A percentile compares a stretch with the other conserved stretches of the same genome.
phyloP scores from a whole-genome alignment of 2,888 invertebrate genomes.

The Volucella inflata region DNA sequence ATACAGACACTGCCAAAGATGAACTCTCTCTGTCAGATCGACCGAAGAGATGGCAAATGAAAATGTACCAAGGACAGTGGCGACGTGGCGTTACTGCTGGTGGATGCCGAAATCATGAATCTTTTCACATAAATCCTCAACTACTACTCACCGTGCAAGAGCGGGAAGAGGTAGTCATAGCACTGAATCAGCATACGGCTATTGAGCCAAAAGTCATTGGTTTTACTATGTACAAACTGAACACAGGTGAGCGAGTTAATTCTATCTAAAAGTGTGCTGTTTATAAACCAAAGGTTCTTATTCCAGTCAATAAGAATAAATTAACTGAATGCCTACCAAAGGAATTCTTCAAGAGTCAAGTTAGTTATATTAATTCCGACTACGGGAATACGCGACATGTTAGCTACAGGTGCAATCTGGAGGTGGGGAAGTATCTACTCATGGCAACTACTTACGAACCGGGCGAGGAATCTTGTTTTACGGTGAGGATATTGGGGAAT shows the following conservation, averaged over 20 bases:
- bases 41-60: slow-evolving; percentile 92
- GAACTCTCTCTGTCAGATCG: slow-evolving; percentile 91
- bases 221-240: slow-evolving; percentile 90
- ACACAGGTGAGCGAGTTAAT: slow-evolving; percentile 76
- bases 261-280: slow-evolving; percentile 1
- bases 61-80: slow-evolving; percentile 94
- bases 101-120: slow-evolving; percentile 95
- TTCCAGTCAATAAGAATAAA: slow-evolving; percentile 84
- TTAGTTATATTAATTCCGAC: slow-evolving; percentile 94
- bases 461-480: slow-evolving; percentile 94
- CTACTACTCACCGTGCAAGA: slow-evolving; percentile 91
- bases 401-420: slow-evolving; percentile 90
- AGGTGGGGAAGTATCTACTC: slow-evolving; percentile 92
- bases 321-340: slow-evolving; percentile 91
- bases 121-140: slow-evolving; percentile 97
- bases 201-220: slow-evolving; percentile 97
- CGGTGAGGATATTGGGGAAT: slow-evolving; percentile 91
- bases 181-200: slow-evolving; percentile 94
- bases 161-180: slow-evolving; percentile 92
- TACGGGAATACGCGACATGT: slow-evolving; percentile 97
- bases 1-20: slow-evolving; percentile 93
- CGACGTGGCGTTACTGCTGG: slow-evolving; percentile 94
- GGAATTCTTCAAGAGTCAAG: slow-evolving; percentile 92
- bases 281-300: slow-evolving; percentile 25
- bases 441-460: slow-evolving; percentile 96